These are phyloP conservation scores for Mactra quadrangularis DNA, from an alignment of 1,140 invertebrate genomes.

Conservation along the genomic window DNA sequence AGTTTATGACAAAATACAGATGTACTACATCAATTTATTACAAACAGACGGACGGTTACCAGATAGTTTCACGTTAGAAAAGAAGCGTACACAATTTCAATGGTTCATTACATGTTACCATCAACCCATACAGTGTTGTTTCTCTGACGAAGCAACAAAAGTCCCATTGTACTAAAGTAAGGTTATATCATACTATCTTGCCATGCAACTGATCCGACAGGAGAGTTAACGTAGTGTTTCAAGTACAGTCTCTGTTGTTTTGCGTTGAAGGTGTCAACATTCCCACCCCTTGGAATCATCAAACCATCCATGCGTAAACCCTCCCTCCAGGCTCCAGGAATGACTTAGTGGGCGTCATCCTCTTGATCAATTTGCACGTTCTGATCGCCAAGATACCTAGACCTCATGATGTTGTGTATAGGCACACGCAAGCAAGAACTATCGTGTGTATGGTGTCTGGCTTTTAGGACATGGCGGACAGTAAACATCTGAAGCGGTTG, in stretches of 20 bases:
- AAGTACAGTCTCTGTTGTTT: conserved; percentile 57
- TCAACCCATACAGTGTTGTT: too few relatives aligned
- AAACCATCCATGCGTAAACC: conserved; percentile 39
- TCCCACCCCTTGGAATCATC: not conserved
- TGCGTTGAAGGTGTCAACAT: conserved; percentile 21
- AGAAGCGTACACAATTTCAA: too few relatives aligned
- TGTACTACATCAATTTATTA: too few relatives aligned
- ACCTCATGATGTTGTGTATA: conserved; percentile 65
- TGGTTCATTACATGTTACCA: too few relatives aligned
- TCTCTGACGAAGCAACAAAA: too few relatives aligned
- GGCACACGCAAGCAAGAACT: conserved; percentile 46
- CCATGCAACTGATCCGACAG: conserved; percentile 45
- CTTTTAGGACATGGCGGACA: conserved; percentile 21
- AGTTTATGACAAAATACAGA: too few relatives aligned
- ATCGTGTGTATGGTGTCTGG: conserved; percentile 47
- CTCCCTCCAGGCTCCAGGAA: conserved; percentile 61
- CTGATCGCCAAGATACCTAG: conserved; percentile 45
- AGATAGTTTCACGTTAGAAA: too few relatives aligned
- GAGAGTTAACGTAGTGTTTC: conserved; percentile 53
- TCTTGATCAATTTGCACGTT: conserved; percentile 58
- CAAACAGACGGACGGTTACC: too few relatives aligned
- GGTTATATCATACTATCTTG: too few relatives aligned
- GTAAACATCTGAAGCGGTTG: conserved; percentile 53
- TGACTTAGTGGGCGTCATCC: conserved; percentile 55
- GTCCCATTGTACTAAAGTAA: too few relatives aligned